Conservation (phyloP, 1,140 invertebrate species). For the Sitophilus oryzae region DNA sequence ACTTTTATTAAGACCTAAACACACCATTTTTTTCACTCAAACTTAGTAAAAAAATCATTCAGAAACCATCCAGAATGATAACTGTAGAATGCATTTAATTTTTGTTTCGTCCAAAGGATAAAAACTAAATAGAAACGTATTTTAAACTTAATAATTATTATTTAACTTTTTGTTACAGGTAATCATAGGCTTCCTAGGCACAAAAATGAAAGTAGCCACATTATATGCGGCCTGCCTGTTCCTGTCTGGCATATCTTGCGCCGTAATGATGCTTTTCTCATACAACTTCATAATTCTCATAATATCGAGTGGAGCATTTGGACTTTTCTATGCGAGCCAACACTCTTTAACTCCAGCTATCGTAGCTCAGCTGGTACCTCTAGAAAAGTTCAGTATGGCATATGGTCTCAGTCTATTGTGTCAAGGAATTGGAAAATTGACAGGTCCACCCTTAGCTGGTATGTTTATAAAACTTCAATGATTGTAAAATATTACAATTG, state of each 20-base stretch:
- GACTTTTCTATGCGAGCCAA: slow-evolving; percentile 77
- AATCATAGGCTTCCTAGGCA: slow-evolving; percentile 80
- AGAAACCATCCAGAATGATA: too few species aligned
- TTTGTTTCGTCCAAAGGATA: too few species aligned
- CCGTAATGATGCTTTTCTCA: slow-evolving; percentile 62
- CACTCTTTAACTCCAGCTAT: slow-evolving; percentile 85
- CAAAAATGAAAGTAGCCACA: slow-evolving; percentile 74
- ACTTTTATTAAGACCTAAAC: not conserved
- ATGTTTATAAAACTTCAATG: not conserved
- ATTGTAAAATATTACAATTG: not conserved
- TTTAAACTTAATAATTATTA: not conserved
- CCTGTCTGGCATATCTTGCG: slow-evolving; percentile 64
- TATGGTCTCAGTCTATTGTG: slow-evolving; percentile 82
- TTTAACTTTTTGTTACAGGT: slow-evolving; percentile 51
- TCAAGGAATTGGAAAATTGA: slow-evolving; percentile 66
- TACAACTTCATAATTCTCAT: slow-evolving; percentile 55
- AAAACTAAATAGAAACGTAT: too few species aligned
- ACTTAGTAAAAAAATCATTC: too few species aligned
- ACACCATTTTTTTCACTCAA: slow-evolving; percentile 2
- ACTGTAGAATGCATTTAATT: too few species aligned
- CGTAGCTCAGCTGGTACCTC: slow-evolving; percentile 69
- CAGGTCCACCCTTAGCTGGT: slow-evolving; percentile 57
- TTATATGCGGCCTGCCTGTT: slow-evolving; percentile 72
- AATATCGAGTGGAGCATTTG: slow-evolving; percentile 61
- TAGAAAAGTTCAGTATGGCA: slow-evolving; percentile 78